phyloP scores from a whole-genome alignment of 2,797 vertebrate genomes.

The Muscicapa striata region DNA sequence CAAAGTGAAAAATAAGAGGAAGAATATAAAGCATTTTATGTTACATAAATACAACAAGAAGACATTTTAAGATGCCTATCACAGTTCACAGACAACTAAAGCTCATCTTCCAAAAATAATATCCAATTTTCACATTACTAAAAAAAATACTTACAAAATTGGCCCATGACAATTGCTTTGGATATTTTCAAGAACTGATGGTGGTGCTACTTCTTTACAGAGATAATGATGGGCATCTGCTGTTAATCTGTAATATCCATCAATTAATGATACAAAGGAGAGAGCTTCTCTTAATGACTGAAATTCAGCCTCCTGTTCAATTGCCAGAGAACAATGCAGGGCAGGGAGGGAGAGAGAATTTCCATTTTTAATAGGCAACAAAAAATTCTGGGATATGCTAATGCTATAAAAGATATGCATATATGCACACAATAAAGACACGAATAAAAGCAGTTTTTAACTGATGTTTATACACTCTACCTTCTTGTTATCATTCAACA shows the following conservation, averaged over 20 bases:
- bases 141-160: conserved; percentile 86
- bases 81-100: neutral
- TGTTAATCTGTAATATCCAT: conserved; percentile 95
- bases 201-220: conserved; percentile 94
- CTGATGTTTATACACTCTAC: neutral
- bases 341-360: neutral
- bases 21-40: neutral
- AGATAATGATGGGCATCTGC: conserved; percentile 93
- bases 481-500: neutral
- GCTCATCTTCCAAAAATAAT: neutral
- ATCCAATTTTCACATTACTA: neutral
- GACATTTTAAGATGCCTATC: neutral
- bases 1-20: neutral
- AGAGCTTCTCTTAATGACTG: conserved; percentile 87
- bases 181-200: conserved; percentile 89
- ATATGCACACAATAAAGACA: neutral
- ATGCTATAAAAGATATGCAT: neutral
- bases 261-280: conserved; percentile 94
- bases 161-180: conserved; percentile 95
- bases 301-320: conserved; percentile 84
- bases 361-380: neutral
- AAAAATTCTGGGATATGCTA: neutral
- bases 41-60: neutral
- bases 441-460: neutral
- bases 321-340: neutral